A percentile compares a stretch with the other conserved stretches of the same genome.
Conservation (phyloP, 2,113 vertebrate genomes). For the Pluvianellus socialis region DNA sequence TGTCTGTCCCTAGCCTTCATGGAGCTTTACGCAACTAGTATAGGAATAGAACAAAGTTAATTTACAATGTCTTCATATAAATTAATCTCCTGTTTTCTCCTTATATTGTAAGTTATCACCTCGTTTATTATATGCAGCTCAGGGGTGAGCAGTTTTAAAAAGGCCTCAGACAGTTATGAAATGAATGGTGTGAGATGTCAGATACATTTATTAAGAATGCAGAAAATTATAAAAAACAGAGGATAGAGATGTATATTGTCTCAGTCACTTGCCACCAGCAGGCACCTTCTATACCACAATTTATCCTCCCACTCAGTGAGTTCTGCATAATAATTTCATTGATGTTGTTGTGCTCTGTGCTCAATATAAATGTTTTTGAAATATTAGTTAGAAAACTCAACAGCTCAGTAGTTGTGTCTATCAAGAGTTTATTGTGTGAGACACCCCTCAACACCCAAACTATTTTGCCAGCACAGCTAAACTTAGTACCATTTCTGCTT, state of each 20-base stretch:
- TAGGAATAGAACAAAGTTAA: slow-evolving; percentile 7
- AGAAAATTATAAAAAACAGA: slow-evolving; percentile 45
- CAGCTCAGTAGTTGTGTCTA: neutral
- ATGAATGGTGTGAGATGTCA: slow-evolving; percentile 50
- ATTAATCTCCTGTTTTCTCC: slow-evolving; percentile 61
- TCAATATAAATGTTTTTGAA: slow-evolving; percentile 1
- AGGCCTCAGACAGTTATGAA: slow-evolving; percentile 30
- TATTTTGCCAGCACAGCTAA: neutral
- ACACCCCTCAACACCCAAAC: neutral
- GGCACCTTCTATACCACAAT: neutral
- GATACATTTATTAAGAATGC: slow-evolving; percentile 36
- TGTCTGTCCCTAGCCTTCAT: neutral
- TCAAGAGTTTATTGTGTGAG: neutral
- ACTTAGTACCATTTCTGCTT: neutral
- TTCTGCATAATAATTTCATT: slow-evolving; percentile 47
- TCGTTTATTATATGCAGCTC: slow-evolving; percentile 46
- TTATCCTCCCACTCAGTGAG: slow-evolving; percentile 18
- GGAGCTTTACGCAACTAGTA: neutral
- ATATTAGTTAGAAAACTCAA: neutral
- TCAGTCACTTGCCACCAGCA: slow-evolving; percentile 23
- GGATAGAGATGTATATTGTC: slow-evolving; percentile 6
- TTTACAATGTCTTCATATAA: slow-evolving; percentile 44
- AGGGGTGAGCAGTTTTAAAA: slow-evolving; percentile 42
- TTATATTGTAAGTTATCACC: slow-evolving; percentile 38
- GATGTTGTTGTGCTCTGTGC: neutral